Evolutionary conservation across 2,113 vertebrate species (phyloP).

Genomic region (Poicephalus meyeri): DNA sequence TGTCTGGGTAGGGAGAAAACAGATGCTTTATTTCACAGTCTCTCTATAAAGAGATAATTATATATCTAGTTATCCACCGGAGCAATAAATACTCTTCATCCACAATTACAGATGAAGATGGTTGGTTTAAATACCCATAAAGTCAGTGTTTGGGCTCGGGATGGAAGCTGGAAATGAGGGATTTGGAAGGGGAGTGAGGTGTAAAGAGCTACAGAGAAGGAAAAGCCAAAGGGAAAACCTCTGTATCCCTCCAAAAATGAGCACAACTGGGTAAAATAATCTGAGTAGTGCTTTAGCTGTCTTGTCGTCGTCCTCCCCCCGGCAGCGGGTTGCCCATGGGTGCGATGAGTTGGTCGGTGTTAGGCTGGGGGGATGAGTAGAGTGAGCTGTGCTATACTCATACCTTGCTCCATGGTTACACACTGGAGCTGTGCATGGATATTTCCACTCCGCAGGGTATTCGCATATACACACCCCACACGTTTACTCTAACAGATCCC

Average conservation of each 20-base stretch:
- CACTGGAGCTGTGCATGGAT: neutral
- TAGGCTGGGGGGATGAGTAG: neutral
- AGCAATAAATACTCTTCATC: conserved; percentile 45
- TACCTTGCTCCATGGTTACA: neutral
- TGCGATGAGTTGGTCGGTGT: neutral
- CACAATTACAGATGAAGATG: conserved; percentile 37
- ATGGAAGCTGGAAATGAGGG: neutral
- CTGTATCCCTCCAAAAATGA: neutral
- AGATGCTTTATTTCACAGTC: conserved; percentile 37
- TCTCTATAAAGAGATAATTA: conserved; percentile 50
- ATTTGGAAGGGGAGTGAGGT: neutral
- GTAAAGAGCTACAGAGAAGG: neutral
- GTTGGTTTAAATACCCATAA: conserved; percentile 33
- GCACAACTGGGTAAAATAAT: neutral
- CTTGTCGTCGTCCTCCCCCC: neutral
- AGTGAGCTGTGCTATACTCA: neutral
- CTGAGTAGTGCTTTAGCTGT: rapidly evolving
- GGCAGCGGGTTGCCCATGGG: neutral
- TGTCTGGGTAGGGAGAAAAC: neutral
- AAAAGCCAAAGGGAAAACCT: neutral
- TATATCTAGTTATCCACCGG: conserved; percentile 29
- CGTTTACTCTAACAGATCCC: neutral
- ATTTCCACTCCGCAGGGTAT: neutral
- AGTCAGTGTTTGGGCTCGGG: neutral
- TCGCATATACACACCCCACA: neutral